These are phyloP conservation scores for Muntiacus muntjak DNA, from an alignment of 2,113 vertebrate species.

Conservation along the genomic window DNA sequence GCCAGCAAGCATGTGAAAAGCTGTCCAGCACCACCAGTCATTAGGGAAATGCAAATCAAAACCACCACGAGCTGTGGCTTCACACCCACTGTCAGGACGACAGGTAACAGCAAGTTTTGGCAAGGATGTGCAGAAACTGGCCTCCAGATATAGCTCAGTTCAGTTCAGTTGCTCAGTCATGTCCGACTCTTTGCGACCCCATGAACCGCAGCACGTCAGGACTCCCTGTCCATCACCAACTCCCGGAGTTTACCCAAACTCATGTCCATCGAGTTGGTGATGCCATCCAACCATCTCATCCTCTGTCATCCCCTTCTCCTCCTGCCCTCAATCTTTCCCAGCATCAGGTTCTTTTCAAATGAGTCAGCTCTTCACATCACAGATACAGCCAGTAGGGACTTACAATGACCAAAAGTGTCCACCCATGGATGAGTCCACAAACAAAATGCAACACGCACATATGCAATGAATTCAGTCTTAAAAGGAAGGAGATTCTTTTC, in stretches of 20 bases:
- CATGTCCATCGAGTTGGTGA: neutral
- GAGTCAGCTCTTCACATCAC: neutral
- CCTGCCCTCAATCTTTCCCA: neutral
- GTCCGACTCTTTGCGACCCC: neutral
- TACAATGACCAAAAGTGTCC: neutral
- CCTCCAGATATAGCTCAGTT: rapidly evolving
- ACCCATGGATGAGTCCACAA: rapidly evolving
- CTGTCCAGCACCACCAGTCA: rapidly evolving
- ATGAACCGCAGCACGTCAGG: neutral
- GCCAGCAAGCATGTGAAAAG: neutral
- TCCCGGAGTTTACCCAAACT: neutral
- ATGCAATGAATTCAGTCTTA: neutral
- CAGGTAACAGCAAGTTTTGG: rapidly evolving
- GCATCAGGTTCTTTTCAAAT: neutral
- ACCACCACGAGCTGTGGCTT: neutral
- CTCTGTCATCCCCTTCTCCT: neutral
- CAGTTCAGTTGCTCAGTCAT: neutral
- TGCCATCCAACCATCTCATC: neutral
- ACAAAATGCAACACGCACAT: neutral
- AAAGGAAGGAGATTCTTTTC: neutral
- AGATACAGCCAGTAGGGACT: neutral
- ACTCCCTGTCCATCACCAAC: neutral
- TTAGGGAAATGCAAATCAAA: neutral
- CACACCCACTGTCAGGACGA: neutral
- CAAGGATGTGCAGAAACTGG: neutral